Conservation (phyloP, 1,140 invertebrate genomes). For the Euura saliciscinereae region DNA sequence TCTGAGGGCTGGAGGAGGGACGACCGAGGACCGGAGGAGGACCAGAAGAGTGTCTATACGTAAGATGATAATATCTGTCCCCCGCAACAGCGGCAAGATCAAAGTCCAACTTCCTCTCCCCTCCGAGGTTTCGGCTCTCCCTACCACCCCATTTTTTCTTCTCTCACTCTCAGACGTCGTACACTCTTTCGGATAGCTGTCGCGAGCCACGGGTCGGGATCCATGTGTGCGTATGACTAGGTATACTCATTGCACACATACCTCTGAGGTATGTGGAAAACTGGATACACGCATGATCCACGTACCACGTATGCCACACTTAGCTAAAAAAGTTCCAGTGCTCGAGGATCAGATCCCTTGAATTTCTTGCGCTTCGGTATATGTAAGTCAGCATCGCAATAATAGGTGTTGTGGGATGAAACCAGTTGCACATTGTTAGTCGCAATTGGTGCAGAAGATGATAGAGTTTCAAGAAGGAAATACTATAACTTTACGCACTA, state of each 20-base stretch:
- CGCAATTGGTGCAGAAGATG: too few species aligned
- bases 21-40: background rate
- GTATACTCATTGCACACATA: too few species aligned
- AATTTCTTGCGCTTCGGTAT: too few species aligned
- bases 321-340: too few species aligned
- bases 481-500: too few species aligned
- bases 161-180: background rate
- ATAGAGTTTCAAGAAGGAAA: too few species aligned
- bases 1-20: background rate
- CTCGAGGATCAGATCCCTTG: too few species aligned
- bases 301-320: too few species aligned
- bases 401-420: too few species aligned
- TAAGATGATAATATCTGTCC: constrained; percentile 58
- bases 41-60: background rate
- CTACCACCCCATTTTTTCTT: background rate
- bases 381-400: too few species aligned
- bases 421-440: too few species aligned
- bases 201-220: background rate
- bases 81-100: constrained; percentile 56
- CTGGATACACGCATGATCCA: background rate
- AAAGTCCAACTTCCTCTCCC: constrained; percentile 37
- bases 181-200: background rate
- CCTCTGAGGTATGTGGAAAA: too few species aligned
- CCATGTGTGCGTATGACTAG: background rate
- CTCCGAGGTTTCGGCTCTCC: background rate